Conservation (phyloP, 2,888 invertebrate species). For the Panopea generosa region DNA sequence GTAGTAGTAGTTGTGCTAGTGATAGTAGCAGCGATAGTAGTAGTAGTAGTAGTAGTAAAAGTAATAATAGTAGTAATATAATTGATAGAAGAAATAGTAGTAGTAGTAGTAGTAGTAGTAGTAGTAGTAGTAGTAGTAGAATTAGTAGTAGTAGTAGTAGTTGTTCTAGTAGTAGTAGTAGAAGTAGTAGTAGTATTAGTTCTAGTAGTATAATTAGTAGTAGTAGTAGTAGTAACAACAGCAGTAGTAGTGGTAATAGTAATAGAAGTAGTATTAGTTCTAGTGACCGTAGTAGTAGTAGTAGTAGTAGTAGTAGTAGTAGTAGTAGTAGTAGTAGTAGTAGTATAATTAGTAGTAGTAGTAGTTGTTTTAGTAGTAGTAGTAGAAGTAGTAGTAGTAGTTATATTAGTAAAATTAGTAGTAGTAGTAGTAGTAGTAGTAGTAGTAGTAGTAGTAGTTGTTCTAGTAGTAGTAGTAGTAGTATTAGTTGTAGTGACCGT, state of each 20-base stretch:
- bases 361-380: slow-evolving; percentile 14
- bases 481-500: slow-evolving; percentile 1
- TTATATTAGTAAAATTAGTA: slow-evolving; percentile 9
- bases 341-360: slow-evolving; percentile 18
- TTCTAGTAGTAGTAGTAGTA: slow-evolving; percentile 16
- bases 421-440: slow-evolving; percentile 6
- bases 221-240: slow-evolving; percentile 13
- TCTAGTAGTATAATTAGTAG: slow-evolving; percentile 16
- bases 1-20: neutral
- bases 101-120: slow-evolving; percentile 11
- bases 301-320: slow-evolving; percentile 15
- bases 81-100: neutral
- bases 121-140: slow-evolving; percentile 14
- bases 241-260: slow-evolving; percentile 22
- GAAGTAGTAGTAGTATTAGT: slow-evolving; percentile 5
- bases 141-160: slow-evolving; percentile 10
- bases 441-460: neutral
- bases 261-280: slow-evolving; percentile 11
- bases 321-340: slow-evolving; percentile 10
- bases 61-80: neutral
- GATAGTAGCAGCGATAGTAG: neutral
- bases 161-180: slow-evolving; percentile 12
- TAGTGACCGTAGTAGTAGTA: slow-evolving; percentile 11
- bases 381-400: slow-evolving; percentile 21
- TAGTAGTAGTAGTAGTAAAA: neutral